Evolutionary conservation across 1,140 invertebrate species (phyloP).

Genomic region (Achroia grisella): DNA sequence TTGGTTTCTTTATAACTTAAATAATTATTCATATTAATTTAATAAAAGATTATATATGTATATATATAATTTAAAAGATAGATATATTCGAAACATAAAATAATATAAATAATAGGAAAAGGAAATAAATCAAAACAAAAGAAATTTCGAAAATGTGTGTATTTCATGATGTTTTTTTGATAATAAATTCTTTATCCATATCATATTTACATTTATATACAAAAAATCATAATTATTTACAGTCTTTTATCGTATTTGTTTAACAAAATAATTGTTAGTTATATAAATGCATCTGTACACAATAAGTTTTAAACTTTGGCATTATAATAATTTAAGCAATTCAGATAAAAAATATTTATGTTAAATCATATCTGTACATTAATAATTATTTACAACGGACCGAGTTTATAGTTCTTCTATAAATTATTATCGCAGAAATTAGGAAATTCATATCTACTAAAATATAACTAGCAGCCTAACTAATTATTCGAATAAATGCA

Average conservation of each 20-base stretch:
- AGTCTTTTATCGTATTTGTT: slow-evolving; percentile 37
- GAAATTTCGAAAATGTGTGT: slow-evolving; percentile 58
- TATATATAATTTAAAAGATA: no score
- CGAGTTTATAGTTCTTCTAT: slow-evolving; percentile 12
- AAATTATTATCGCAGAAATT: slow-evolving; percentile 66
- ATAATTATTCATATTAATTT: no score
- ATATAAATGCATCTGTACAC: slow-evolving; percentile 60
- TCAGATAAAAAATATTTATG: slow-evolving; percentile 14
- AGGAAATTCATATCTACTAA: slow-evolving; percentile 52
- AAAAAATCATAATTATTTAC: slow-evolving; percentile 51
- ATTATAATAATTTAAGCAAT: slow-evolving; percentile 63
- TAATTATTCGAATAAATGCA: slow-evolving; percentile 49
- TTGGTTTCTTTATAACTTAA: no score
- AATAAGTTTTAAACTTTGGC: slow-evolving; percentile 68
- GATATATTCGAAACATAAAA: slow-evolving; percentile 2
- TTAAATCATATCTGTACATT: slow-evolving; percentile 4
- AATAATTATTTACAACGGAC: slow-evolving; percentile 8
- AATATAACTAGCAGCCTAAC: slow-evolving; percentile 31
- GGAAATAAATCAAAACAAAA: slow-evolving; percentile 56
- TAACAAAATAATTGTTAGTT: slow-evolving; percentile 27
- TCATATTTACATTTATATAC: slow-evolving; percentile 55
- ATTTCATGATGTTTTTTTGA: slow-evolving; percentile 48
- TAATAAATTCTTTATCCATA: slow-evolving; percentile 27
- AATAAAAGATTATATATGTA: no score
- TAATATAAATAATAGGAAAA: slow-evolving; percentile 18